phyloP scores from a whole-genome alignment of 2,888 invertebrate species.

The Eustalomyia histrio region DNA sequence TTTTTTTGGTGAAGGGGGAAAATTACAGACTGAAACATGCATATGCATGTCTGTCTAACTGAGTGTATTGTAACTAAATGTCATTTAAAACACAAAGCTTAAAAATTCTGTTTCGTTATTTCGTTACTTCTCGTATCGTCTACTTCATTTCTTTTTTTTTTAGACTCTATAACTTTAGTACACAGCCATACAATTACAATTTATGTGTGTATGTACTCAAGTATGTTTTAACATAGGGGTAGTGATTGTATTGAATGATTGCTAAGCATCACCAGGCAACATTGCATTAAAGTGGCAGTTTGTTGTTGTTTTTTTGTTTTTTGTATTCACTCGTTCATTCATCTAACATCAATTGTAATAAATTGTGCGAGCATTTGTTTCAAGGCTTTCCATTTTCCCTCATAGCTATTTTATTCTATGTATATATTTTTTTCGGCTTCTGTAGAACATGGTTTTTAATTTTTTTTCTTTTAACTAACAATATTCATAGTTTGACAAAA shows the following conservation, averaged over 20 bases:
- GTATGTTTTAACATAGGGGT: background rate
- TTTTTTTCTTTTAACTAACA: conserved; percentile 6
- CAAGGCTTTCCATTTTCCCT: conserved; percentile 26
- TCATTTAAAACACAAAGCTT: conserved; percentile 21
- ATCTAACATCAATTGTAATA: conserved; percentile 40
- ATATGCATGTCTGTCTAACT: background rate
- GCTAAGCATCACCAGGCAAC: conserved; percentile 27
- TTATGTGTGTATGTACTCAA: background rate
- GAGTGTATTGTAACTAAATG: conserved; percentile 12
- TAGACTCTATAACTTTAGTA: no score
- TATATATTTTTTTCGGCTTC: conserved; percentile 2
- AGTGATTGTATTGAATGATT: conserved; percentile 4
- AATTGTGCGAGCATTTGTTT: conserved; percentile 44
- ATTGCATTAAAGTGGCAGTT: conserved; percentile 34
- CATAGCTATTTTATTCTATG: background rate
- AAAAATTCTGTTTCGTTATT: background rate
- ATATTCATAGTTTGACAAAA: background rate
- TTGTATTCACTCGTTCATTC: conserved; percentile 13
- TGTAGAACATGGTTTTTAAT: background rate
- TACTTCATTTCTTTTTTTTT: no score
- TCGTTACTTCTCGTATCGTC: background rate
- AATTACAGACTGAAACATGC: background rate
- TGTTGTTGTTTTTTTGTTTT: background rate
- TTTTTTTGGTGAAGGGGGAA: no score
- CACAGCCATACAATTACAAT: no score